Evolutionary conservation across 2,797 vertebrate genomes (phyloP).

Genomic region (Eremophila alpestris): DNA sequence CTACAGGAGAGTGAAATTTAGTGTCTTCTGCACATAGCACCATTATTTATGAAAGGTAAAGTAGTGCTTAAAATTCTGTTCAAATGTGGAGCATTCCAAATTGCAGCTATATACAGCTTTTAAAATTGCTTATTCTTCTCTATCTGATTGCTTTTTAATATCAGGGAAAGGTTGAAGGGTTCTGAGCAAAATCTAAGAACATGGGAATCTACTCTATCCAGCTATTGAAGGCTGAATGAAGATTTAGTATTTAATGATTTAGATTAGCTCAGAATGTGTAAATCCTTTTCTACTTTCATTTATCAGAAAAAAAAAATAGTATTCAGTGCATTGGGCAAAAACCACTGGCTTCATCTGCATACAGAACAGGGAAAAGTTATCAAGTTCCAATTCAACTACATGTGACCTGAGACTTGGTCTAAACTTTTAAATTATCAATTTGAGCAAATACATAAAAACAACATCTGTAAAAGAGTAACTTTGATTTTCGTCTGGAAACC

Average conservation of each 20-base stretch:
- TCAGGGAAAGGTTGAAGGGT: neutral
- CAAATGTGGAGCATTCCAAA: neutral
- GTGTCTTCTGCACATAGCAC: neutral
- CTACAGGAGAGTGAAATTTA: neutral
- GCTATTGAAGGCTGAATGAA: neutral
- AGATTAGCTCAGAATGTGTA: neutral
- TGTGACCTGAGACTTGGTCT: neutral
- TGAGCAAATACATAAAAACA: neutral
- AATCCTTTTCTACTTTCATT: neutral
- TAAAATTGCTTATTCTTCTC: neutral
- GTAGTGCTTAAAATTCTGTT: neutral
- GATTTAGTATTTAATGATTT: conserved; percentile 8
- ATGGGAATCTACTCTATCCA: neutral
- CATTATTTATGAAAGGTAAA: neutral
- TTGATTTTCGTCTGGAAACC: neutral
- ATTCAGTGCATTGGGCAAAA: neutral
- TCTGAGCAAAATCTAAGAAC: neutral
- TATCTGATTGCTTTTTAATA: neutral
- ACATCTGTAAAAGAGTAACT: neutral
- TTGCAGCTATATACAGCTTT: neutral
- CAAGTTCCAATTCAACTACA: neutral
- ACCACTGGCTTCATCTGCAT: neutral
- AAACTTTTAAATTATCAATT: neutral
- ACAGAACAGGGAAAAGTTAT: neutral
- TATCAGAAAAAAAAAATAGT: neutral